Conservation (phyloP, 2,797 vertebrate species). For the Masticophis lateralis region DNA sequence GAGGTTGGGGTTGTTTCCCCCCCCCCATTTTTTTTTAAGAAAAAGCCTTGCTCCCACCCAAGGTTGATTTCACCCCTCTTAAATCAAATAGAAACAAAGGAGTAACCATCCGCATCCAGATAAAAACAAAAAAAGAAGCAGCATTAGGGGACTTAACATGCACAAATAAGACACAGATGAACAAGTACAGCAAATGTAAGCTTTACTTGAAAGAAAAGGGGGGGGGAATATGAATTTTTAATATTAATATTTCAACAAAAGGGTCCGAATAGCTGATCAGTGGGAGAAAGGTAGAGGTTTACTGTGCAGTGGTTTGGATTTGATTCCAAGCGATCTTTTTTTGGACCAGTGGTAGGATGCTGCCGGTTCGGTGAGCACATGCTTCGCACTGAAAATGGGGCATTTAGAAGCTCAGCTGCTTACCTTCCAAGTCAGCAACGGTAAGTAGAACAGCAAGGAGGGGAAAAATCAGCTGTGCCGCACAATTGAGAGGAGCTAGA, state of each 20-base stretch:
- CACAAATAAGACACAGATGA: accelerated
- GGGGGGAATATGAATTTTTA: not conserved
- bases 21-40: no score
- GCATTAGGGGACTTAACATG: not conserved
- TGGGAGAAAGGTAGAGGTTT: not conserved
- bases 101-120: not conserved
- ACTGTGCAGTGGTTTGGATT: not conserved
- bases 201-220: not conserved
- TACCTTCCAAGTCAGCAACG: no score
- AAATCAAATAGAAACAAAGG: not conserved
- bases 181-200: not conserved
- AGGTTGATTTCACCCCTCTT: not conserved
- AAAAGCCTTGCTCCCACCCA: not conserved
- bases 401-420: no score
- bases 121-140: not conserved
- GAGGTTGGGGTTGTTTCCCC: no score
- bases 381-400: no score
- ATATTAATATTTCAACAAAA: not conserved
- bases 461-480: no score
- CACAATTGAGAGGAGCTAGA: no score
- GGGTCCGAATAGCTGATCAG: not conserved
- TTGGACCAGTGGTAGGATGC: not conserved
- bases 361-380: no score
- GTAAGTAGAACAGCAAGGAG: no score
- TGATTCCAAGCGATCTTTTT: not conserved